phyloP scores from a whole-genome alignment of 2,888 invertebrate genomes.

The Cosmia trapezina region DNA sequence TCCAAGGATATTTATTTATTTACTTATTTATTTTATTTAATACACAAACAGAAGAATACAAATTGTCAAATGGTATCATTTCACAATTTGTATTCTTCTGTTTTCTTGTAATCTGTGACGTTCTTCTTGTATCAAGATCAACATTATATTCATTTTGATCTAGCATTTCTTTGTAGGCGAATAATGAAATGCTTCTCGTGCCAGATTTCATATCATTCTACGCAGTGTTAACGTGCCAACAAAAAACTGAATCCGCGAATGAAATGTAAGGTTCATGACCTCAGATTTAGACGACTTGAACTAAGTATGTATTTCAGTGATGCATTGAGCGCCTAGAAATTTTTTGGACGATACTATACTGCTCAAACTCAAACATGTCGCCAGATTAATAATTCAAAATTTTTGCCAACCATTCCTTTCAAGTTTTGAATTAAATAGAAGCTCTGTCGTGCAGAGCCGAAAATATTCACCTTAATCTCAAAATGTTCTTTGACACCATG shows the following conservation, averaged over 20 bases:
- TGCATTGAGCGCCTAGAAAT: background rate
- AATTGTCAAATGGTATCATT: too few relatives aligned
- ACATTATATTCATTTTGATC: constrained; percentile 5
- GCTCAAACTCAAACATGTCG: constrained; percentile 4
- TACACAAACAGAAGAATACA: too few relatives aligned
- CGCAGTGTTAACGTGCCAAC: constrained; percentile 41
- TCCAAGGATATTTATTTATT: too few relatives aligned
- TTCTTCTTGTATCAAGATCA: constrained; percentile 11
- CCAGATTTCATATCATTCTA: constrained; percentile 25
- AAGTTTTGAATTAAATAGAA: constrained; percentile 8
- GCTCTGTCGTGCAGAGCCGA: background rate
- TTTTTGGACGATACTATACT: constrained; percentile 11
- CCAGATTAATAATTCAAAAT: constrained; percentile 4
- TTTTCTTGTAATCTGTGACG: too few relatives aligned
- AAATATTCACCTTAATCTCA: constrained; percentile 3
- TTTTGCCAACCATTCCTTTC: constrained; percentile 34
- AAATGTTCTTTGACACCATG: background rate
- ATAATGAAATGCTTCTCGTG: constrained; percentile 8
- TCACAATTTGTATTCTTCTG: too few relatives aligned
- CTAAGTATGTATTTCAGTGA: constrained; percentile 6
- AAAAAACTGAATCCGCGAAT: constrained; percentile 25
- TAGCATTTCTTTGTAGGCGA: background rate
- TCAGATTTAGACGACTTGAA: constrained; percentile 6
- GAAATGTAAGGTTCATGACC: constrained; percentile 43
- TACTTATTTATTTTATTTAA: too few relatives aligned